phyloP scores from a whole-genome alignment of 2,113 vertebrate species.

The Furnarius figulus region DNA sequence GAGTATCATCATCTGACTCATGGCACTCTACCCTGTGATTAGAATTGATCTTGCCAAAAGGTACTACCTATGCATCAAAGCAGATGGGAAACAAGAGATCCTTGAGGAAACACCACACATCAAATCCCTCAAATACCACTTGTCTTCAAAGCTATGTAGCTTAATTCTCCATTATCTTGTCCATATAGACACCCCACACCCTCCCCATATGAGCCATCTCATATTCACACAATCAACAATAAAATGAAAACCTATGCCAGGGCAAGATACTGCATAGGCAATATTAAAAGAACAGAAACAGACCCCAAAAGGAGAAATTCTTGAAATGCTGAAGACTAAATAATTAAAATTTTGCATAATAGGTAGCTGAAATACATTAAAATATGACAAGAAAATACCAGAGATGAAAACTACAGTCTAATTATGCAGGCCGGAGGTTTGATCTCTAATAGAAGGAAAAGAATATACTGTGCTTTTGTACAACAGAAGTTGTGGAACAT shows the following conservation, averaged over 20 bases:
- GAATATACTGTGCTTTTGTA: not conserved
- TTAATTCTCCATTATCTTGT: slow-evolving; percentile 48
- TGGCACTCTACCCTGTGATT: not conserved
- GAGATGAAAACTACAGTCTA: not conserved
- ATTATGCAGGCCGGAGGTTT: not conserved
- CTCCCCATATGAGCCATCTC: not conserved
- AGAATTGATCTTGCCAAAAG: slow-evolving; percentile 43
- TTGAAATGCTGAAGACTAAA: not conserved
- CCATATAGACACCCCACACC: not conserved
- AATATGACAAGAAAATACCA: not conserved
- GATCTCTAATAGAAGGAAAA: not conserved
- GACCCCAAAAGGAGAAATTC: not conserved
- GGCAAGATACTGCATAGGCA: not conserved
- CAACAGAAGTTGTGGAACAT: not conserved
- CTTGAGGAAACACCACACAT: slow-evolving; percentile 47
- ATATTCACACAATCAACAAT: not conserved
- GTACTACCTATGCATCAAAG: slow-evolving; percentile 12
- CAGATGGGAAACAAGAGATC: slow-evolving; percentile 34
- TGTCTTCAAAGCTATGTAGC: slow-evolving; percentile 9
- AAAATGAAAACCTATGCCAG: not conserved
- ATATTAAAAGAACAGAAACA: not conserved
- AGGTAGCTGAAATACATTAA: not conserved
- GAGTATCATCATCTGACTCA: slow-evolving; percentile 11
- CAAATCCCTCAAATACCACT: slow-evolving; percentile 48
- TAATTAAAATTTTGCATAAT: not conserved